Conservation (phyloP, 1,140 invertebrate species). For the Melipona quadrifasciata region DNA sequence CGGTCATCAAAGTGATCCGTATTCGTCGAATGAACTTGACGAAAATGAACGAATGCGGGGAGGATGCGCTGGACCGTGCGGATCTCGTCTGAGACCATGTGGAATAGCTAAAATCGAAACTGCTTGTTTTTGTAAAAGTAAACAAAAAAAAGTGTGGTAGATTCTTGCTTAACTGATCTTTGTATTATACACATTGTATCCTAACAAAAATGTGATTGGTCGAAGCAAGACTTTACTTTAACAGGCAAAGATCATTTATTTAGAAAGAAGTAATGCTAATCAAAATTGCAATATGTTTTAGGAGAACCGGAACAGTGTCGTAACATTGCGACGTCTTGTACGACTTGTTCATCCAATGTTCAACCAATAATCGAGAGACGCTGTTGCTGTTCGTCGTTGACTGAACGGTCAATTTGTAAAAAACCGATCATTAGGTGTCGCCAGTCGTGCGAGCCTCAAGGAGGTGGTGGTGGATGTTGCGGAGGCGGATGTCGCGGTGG, state of each 20-base stretch:
- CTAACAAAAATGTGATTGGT: not conserved
- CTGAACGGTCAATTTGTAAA: conserved; percentile 53
- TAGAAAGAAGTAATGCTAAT: not conserved
- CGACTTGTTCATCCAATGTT: conserved; percentile 36
- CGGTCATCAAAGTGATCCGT: conserved; percentile 10
- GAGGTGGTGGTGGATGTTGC: conserved; percentile 69
- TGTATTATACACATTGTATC: not conserved
- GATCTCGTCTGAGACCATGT: conserved; percentile 24
- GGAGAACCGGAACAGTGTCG: conserved; percentile 48
- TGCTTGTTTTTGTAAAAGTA: conserved; percentile 31
- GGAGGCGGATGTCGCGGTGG: conserved; percentile 70
- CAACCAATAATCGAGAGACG: conserved; percentile 31
- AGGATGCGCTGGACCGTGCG: conserved; percentile 67
- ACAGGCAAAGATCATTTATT: too few species aligned
- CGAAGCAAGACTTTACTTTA: not conserved
- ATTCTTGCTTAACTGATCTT: not conserved
- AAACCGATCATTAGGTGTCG: conserved; percentile 58
- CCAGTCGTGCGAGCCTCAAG: conserved; percentile 56
- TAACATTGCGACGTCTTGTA: not conserved
- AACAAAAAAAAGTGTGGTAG: not conserved
- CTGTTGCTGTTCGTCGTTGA: conserved; percentile 55
- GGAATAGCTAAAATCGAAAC: conserved; percentile 34
- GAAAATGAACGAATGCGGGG: conserved; percentile 69
- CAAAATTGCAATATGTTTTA: not conserved
- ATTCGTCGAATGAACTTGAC: conserved; percentile 41